Base-by-base conservation (phyloP, 2,888 invertebrate species). In the Patella depressa region DNA sequence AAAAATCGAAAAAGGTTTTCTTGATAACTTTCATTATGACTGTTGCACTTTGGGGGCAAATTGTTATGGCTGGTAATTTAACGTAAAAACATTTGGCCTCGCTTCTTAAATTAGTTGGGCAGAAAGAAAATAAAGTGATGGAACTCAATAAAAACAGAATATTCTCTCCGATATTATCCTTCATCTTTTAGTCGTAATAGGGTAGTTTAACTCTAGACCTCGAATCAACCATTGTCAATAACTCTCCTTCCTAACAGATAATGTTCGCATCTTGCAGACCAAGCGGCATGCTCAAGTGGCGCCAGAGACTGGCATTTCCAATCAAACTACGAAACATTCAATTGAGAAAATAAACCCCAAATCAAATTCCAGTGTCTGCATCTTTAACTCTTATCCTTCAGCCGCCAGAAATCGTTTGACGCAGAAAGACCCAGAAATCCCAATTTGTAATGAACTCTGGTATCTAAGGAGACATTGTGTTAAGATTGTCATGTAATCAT, bases 381-480 rank as follows among this genome's bases (percentile, higher is more conserved):
- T 65, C 65, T 24, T 65, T 65, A 65, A 65, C 65, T 65, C 24
- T 24, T 24, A 24, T 24, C 24, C 19, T 19, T 24, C 11, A 24
- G 24, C 12, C 24, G 65, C 14, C 19, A 19, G 24, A 24, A 65
- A 24, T 65, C 65, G 24, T 65, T 24, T 65, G 65, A 65, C 65
- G 14, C 24, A 65, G 19, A 65, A 65, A 65, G 19, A 65, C 24
- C 65, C 24, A 24, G 19, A 19, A 65, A 65, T 65, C 65, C 24
- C 65, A 65, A 65, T 65, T 65, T 65, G 65, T 65, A 65, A 65
- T 65, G 65, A 65, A 65, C 65, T 65, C 65, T 65, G 65, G 19
- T 65, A 65, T 65, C 65, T 65, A 11, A 19, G 45, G 65, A 65
- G 12, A 19, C 65, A 12, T 65, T 9, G 19, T 65, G 12, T 11